Evolutionary conservation across 2,113 vertebrate genomes (phyloP).

Genomic region (Thalassarche chlororhynchos): DNA sequence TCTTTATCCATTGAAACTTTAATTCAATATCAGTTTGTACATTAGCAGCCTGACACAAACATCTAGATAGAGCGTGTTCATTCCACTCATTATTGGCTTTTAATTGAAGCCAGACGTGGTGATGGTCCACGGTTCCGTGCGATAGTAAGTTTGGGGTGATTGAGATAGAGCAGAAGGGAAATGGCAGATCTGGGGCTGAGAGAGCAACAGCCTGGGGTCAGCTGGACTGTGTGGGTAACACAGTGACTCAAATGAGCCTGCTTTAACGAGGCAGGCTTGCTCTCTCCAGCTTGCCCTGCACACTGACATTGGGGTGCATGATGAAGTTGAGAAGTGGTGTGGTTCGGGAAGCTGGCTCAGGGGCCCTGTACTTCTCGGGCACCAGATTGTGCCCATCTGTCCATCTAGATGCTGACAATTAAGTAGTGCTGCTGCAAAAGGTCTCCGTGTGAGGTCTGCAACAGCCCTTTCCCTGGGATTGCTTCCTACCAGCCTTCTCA

Average conservation of each 20-base stretch:
- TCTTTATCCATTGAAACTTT: not conserved
- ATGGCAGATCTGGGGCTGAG: not conserved
- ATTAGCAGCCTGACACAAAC: not conserved
- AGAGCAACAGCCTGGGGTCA: not conserved
- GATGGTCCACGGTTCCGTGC: not conserved
- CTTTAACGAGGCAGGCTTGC: not conserved
- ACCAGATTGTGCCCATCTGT: not conserved
- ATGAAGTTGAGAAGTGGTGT: not conserved
- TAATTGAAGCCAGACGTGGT: not conserved
- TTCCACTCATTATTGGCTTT: not conserved
- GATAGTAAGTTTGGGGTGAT: not conserved
- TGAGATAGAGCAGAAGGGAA: not conserved
- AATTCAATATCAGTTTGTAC: not conserved
- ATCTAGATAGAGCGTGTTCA: not conserved
- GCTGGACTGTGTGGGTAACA: not conserved
- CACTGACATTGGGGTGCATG: accelerated
- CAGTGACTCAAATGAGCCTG: not conserved
- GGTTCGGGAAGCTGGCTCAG: not conserved
- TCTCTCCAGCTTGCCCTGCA: not conserved
- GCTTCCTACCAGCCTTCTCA: accelerated
- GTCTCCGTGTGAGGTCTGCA: not conserved
- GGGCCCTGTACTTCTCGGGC: not conserved
- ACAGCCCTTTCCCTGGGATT: not conserved
- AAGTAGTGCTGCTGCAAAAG: not conserved
- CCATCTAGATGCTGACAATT: not conserved